Percentiles rank a stretch among this genome's conserved stretches.
These are phyloP conservation scores for Heliconius melpomene DNA, from an alignment of 1,140 invertebrate genomes.

Conservation along the genomic window DNA sequence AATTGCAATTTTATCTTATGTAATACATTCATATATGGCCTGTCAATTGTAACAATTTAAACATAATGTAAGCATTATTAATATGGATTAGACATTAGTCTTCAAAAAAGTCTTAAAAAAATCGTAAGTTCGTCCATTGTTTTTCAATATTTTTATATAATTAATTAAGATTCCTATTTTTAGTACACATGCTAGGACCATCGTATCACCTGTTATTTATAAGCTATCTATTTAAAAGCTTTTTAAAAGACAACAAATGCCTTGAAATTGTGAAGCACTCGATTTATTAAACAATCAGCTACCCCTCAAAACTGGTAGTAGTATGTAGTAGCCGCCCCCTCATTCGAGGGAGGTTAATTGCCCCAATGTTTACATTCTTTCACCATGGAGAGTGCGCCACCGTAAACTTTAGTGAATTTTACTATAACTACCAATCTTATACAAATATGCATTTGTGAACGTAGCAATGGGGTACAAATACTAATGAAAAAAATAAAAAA, in stretches of 20 bases:
- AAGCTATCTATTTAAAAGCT: neutral
- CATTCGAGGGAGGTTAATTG: conserved; percentile 52
- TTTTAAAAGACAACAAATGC: conserved; percentile 9
- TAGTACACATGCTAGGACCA: neutral
- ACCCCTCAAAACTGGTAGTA: conserved; percentile 23
- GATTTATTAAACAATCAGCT: conserved; percentile 24
- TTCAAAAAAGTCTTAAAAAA: neutral
- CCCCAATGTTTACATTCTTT: conserved; percentile 69
- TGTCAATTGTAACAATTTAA: too few species aligned
- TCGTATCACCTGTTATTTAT: neutral
- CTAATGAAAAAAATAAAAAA: neutral
- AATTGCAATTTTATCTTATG: too few species aligned
- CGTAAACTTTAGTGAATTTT: conserved; percentile 34
- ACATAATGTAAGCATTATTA: too few species aligned
- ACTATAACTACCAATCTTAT: neutral
- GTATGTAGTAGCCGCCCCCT: conserved; percentile 35
- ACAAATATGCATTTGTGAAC: neutral
- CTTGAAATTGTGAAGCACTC: conserved; percentile 24
- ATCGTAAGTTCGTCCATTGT: neutral
- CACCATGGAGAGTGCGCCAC: conserved; percentile 67
- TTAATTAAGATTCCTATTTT: neutral
- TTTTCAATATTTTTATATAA: neutral
- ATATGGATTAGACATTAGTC: neutral
- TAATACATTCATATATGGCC: too few species aligned
- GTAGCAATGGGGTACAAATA: neutral